Percentiles rank a stretch among this genome's conserved stretches.
Evolutionary conservation across 1,140 invertebrate genomes (phyloP).

Genomic region (Polyergus mexicanus): DNA sequence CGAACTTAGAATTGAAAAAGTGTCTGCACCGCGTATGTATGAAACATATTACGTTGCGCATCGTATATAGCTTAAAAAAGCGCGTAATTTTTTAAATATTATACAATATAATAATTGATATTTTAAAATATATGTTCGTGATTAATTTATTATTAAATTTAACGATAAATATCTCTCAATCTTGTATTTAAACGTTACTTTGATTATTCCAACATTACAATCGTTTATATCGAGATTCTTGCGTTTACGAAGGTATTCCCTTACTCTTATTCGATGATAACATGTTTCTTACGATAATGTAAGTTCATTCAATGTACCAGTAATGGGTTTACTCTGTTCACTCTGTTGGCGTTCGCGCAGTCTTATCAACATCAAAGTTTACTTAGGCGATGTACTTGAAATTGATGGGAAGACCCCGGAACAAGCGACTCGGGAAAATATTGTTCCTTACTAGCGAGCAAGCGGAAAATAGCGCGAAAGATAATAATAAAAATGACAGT

Average conservation of each 20-base stretch:
- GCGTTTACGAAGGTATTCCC: not conserved
- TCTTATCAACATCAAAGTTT: conserved; percentile 65
- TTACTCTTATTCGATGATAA: conserved; percentile 22
- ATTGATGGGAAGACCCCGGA: conserved; percentile 52
- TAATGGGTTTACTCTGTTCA: conserved; percentile 67
- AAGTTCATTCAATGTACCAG: conserved; percentile 48
- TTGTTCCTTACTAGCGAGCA: conserved; percentile 34
- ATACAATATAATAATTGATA: not conserved
- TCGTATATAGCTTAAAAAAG: not conserved
- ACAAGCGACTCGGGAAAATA: conserved; percentile 47
- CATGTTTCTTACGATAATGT: conserved; percentile 37
- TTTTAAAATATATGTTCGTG: not conserved
- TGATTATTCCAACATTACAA: not conserved
- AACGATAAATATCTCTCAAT: not conserved
- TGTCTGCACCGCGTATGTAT: not conserved
- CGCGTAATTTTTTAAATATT: too few species aligned
- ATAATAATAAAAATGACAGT: conserved; percentile 59
- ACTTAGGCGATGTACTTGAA: conserved; percentile 63
- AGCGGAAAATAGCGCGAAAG: conserved; percentile 2
- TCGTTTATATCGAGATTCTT: conserved; percentile 46
- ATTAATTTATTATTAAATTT: conserved; percentile 2
- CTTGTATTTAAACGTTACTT: not conserved
- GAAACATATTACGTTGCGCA: not conserved
- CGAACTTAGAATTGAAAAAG: conserved; percentile 18
- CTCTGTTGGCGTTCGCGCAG: conserved; percentile 19